Evolutionary conservation across 1,140 invertebrate species (phyloP).

Genomic region (Drosophila melanica): DNA sequence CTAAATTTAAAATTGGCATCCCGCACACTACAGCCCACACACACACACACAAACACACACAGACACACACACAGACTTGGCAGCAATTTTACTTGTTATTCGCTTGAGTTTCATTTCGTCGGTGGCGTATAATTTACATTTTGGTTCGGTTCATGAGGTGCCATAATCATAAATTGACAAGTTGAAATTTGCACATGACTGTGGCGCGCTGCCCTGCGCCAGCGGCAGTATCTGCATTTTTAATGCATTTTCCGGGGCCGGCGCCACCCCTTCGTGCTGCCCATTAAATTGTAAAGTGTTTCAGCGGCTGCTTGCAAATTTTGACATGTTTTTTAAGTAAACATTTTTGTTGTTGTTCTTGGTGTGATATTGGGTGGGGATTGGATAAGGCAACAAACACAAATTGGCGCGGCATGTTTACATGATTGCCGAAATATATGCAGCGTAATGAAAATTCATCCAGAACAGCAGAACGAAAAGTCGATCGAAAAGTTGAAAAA

Average conservation of each 20-base stretch:
- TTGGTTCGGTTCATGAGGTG: slow-evolving; percentile 75
- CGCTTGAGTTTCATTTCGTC: slow-evolving; percentile 72
- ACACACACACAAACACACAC: slow-evolving; percentile 13
- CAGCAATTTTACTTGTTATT: slow-evolving; percentile 76
- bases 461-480: slow-evolving; percentile 42
- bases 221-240: slow-evolving; percentile 74
- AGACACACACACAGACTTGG: slow-evolving; percentile 10
- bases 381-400: slow-evolving; percentile 40
- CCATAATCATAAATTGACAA: slow-evolving; percentile 83
- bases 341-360: slow-evolving; percentile 7
- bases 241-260: slow-evolving; percentile 62
- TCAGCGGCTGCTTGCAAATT: slow-evolving; percentile 52
- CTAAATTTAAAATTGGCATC: slow-evolving; percentile 67
- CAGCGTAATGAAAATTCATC: slow-evolving; percentile 78
- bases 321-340: slow-evolving; percentile 44
- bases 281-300: slow-evolving; percentile 75
- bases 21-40: slow-evolving; percentile 36
- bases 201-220: slow-evolving; percentile 15
- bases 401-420: slow-evolving; percentile 78
- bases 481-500: slow-evolving; percentile 63
- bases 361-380: too few species aligned
- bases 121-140: slow-evolving; percentile 79
- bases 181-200: slow-evolving; percentile 78
- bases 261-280: slow-evolving; percentile 6
- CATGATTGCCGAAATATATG: slow-evolving; percentile 75